Evolutionary conservation across 2,113 vertebrate species (phyloP).

Genomic region (Lanius ludovicianus): DNA sequence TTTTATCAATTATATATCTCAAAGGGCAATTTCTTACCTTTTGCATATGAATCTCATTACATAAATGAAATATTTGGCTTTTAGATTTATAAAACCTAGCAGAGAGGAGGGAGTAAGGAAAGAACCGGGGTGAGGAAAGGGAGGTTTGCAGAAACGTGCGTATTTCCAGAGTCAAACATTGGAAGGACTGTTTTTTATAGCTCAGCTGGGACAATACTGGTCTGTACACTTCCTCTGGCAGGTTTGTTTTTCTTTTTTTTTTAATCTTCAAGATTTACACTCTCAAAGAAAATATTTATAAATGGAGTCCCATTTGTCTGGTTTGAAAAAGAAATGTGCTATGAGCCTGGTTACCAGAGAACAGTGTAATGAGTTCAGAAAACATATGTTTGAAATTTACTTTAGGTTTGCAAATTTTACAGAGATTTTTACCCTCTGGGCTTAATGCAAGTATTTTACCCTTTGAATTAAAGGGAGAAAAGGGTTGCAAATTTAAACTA

Average conservation of each 20-base stretch:
- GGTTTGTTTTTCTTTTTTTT: background rate
- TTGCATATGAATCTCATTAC: background rate
- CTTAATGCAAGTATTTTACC: conserved; percentile 9
- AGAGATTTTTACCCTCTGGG: conserved; percentile 31
- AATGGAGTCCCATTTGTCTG: conserved; percentile 26
- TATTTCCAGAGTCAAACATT: conserved; percentile 32
- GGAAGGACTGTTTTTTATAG: conserved; percentile 43
- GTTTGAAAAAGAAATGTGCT: conserved; percentile 48
- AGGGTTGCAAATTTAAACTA: conserved; percentile 47
- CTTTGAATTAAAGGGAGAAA: conserved; percentile 21
- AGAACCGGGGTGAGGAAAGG: background rate
- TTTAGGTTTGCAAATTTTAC: conserved; percentile 65
- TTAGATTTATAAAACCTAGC: conserved; percentile 56
- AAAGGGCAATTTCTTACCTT: background rate
- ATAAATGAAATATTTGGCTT: background rate
- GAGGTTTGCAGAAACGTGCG: background rate
- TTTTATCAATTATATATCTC: conserved; percentile 11
- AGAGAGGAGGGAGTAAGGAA: background rate
- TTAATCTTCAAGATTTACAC: conserved; percentile 48
- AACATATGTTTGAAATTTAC: conserved; percentile 61
- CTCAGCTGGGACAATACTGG: conserved; percentile 23
- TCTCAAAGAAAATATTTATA: conserved; percentile 68
- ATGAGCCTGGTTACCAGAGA: background rate
- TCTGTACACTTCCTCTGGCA: conserved; percentile 48
- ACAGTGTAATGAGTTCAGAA: conserved; percentile 19